Evolutionary conservation across 1,140 invertebrate species (phyloP), one percentile per base, ranked within the genome.

Genomic region (Cherax quadricarinatus): DNA sequence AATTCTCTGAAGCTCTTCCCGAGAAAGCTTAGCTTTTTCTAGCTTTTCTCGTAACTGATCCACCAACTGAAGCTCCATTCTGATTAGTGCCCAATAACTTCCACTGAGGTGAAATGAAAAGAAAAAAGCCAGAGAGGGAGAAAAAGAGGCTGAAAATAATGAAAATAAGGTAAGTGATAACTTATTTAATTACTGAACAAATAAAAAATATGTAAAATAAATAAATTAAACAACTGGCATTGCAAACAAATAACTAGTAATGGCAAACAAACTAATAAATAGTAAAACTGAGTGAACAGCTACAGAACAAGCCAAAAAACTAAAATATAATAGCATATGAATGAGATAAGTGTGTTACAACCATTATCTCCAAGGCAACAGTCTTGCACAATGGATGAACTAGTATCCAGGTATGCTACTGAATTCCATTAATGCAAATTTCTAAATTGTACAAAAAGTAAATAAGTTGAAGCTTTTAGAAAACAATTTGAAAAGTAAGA

Each of bases 21-120:
- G 89, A 84, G 93, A 88, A 48, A 93, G 89, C 73, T 91, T 88
- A 70, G 89, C 93, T 41, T 88, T 85, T 60, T 93, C 89, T 24
- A 93, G 93, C 89, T 93, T 93, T 85, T 93, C 93, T 51, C 89
- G 78, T 57, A 93, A 91, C 80, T 93, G 86, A 91, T 93, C 93
- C 89, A 93, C 93, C 86, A 93, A 88, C 86, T 91, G 89, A 66
- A 93, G 90, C 93, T 93, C 93, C 85, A 93, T 82, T 75, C 48
- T 93, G 79, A 70, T 41, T 86, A 70, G 24, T 80, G 57, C 57
- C 24, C 41, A 18, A 18, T 73, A 80, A 91, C 24, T 62, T 24
- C 73, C 90, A 85, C 53, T 24, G 73, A 87, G 78, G 90, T 81
- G 73, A 86, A 91, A 86, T 24, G 60, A 41, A 84, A 87, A 84